These are phyloP conservation scores for Caligus rogercresseyi DNA, from an alignment of 1,140 invertebrate species.

Conservation along the genomic window DNA sequence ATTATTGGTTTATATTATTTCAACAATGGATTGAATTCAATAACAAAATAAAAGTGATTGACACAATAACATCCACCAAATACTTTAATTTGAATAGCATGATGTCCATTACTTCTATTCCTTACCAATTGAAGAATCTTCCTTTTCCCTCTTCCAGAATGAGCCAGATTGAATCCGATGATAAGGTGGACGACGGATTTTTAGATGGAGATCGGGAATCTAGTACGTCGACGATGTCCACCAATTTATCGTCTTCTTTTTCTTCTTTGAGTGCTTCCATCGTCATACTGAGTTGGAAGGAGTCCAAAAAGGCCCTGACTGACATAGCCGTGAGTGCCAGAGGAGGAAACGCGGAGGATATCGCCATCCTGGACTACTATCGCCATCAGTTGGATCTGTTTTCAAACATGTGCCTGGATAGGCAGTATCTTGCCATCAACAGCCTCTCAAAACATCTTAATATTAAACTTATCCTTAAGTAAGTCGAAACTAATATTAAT, in stretches of 20 bases:
- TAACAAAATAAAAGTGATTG: no score
- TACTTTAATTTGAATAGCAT: no score
- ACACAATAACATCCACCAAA: no score
- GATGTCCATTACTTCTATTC: no score
- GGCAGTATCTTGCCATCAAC: constrained; percentile 90
- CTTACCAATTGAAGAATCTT: no score
- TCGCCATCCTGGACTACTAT: constrained; percentile 48
- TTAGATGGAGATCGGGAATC: neutral
- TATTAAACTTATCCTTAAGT: constrained; percentile 90
- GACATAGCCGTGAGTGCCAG: constrained; percentile 31
- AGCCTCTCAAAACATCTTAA: constrained; percentile 77
- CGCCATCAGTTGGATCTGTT: constrained; percentile 94
- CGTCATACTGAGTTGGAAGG: constrained; percentile 41
- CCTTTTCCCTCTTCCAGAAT: neutral
- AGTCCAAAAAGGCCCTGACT: constrained; percentile 29
- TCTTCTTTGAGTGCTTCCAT: neutral
- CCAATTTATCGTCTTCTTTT: neutral
- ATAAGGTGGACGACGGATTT: neutral
- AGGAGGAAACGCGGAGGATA: constrained; percentile 31
- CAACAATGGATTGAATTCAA: no score
- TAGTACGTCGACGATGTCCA: neutral
- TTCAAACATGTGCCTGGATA: constrained; percentile 96
- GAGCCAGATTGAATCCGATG: neutral
- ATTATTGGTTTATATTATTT: neutral
- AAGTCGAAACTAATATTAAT: constrained; percentile 26